Base-by-base conservation (phyloP, 2,888 invertebrate species). In the Caenorhabditis parvicauda region DNA sequence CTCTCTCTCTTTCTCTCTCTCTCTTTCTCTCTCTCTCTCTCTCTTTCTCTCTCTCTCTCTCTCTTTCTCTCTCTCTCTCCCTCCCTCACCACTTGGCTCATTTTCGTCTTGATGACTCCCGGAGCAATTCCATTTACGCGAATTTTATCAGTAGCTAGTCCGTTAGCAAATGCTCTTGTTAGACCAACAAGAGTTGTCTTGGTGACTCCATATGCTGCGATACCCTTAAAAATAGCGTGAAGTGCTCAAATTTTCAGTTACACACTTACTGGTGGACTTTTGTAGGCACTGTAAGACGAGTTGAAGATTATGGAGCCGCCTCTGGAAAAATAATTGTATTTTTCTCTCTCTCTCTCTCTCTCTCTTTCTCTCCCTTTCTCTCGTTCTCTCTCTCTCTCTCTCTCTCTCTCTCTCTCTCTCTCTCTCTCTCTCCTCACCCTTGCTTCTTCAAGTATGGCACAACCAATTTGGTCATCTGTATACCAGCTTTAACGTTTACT, bases 61-160 rank as follows among this genome's bases (percentile, higher is more conserved):
- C 19, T 29, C 19, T 27, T 41, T 4, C 5, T n/a, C 17, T 37
- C 35, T 28, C 27, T 0, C 2, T 3, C 29, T 25, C 9, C 6
- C 21, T 17, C 17, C 35, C 70, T 46, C 29, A 84, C 84, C 43
- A 80, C 80, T 67, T 77, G 59, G 69, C 93, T 89, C 84, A 98
- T 94, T 79, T 89, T 90, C 0, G 95, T 98, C 75, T 89, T 87
- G 46, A 96, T 89, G 37, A 95, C 84, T 41, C 96, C 96, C 24
- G 96, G 94, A 17, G 92, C 91, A 32, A 96, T 86, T 76, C 90
- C 89, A 82, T 96, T 96, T 0, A 95, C 92, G 68, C 93, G 87
- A 70, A 96, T 93, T 67, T 91, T 91, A 66, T 89, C 88, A 7
- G 84, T 75, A 0, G 89, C 90, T 39, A 92, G 84, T 81, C 91